Conservation (phyloP, 1,140 invertebrate genomes). For the Drosophila punjabiensis region DNA sequence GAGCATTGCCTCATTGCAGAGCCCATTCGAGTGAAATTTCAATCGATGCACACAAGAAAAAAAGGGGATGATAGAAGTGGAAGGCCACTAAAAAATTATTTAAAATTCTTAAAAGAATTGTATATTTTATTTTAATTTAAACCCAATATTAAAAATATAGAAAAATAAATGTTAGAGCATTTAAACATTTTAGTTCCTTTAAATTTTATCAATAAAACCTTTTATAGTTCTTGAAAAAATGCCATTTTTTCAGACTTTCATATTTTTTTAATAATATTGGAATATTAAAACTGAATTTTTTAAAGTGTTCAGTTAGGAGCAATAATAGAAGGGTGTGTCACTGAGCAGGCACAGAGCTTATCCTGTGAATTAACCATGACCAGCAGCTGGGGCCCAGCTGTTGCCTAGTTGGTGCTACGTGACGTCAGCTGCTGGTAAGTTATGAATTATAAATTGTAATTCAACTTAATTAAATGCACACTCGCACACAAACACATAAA, state of each 20-base stretch:
- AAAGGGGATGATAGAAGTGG: too few relatives aligned
- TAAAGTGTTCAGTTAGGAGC: not conserved
- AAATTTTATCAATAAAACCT: not conserved
- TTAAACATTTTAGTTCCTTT: not conserved
- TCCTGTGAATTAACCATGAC: slow-evolving; percentile 70
- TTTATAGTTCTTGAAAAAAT: rapidly evolving
- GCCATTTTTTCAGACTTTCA: too few relatives aligned
- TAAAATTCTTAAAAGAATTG: too few relatives aligned
- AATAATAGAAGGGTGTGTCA: not conserved
- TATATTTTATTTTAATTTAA: not conserved
- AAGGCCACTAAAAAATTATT: too few relatives aligned
- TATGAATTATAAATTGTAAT: slow-evolving; percentile 68
- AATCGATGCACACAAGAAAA: slow-evolving; percentile 61
- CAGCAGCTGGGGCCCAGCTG: slow-evolving; percentile 25
- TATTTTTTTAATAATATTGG: too few relatives aligned
- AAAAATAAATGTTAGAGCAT: not conserved
- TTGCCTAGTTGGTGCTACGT: slow-evolving; percentile 13
- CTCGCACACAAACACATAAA: slow-evolving; percentile 1
- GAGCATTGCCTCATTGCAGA: slow-evolving; percentile 61
- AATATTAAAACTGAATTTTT: too few relatives aligned
- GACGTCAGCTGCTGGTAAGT: slow-evolving; percentile 29
- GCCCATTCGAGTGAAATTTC: slow-evolving; percentile 59
- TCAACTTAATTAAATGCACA: slow-evolving; percentile 57
- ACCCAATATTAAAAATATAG: not conserved
- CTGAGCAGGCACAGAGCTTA: slow-evolving; percentile 7